Base-by-base conservation (phyloP, 2,888 invertebrate genomes). In the Eupithecia centaureata region DNA sequence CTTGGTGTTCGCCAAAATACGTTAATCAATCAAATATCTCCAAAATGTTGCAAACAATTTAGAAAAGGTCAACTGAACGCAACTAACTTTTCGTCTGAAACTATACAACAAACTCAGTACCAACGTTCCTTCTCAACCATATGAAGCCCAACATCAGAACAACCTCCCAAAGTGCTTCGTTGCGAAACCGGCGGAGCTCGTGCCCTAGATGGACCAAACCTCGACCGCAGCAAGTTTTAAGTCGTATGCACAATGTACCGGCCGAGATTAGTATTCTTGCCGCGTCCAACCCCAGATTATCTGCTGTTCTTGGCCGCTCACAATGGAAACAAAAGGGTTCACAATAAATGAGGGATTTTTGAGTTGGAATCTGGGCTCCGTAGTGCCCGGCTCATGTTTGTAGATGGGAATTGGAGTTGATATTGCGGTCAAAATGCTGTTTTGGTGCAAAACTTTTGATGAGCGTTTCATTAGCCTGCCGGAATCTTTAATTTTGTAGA, bases 311-410 rank as follows among this genome's bases (percentile, higher is more conserved):
- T 74, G 47, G 18, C 1, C 10, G 10, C 4, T 47, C 22, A 75
- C 74, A 74, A 74, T 74, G 75, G 73, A 74, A 74, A 74, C 75
- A 75, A 76, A 73, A 72, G 73, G 58, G 63, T 65, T 69, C 66
- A 71, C 72, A 70, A 74, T 76, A 76, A 76, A 76, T 74, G 75
- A 71, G 71, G 63, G 69, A 73, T 73, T 75, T 75, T 75, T 73
- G 70, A 73, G 70, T 67, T 71, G 27, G 42, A 62, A 69, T 69
- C 56, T 56, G 27, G 54, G 25, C 18, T 63, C 56, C 27, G 52
- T 28, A 38, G 22, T 42, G 42, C 52, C 64, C 61, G 27, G 61
- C 35, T 64, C n/a, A n/a, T 64, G 28, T 56, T 63, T 60, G 61
- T 57, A 30, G 54, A 56, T 27, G 52, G 7, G 28, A 1, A 56